These are phyloP conservation scores for Aramus guarauna DNA, from an alignment of 2,113 vertebrate species.

Conservation along the genomic window DNA sequence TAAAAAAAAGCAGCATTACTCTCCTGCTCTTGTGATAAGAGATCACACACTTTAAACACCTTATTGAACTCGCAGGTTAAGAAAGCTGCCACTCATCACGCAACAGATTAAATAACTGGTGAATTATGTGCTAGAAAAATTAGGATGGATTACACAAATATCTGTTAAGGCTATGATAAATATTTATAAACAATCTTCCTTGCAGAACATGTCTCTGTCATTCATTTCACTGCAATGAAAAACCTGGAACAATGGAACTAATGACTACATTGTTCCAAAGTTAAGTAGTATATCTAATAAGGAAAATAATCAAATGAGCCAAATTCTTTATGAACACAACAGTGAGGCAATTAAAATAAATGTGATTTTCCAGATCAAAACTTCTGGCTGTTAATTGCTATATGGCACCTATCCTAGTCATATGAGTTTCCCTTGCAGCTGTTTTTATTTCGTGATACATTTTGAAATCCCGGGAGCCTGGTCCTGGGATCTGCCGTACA, in stretches of 20 bases:
- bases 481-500: constrained; percentile 63
- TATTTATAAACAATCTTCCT: constrained; percentile 57
- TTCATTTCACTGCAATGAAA: constrained; percentile 40
- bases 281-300: constrained; percentile 67
- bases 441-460: constrained; percentile 74
- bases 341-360: constrained; percentile 77
- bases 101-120: constrained; percentile 29
- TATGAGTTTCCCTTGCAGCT: constrained; percentile 72
- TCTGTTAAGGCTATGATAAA: constrained; percentile 61
- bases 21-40: neutral
- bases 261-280: constrained; percentile 63
- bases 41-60: neutral
- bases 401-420: constrained; percentile 67
- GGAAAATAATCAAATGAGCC: constrained; percentile 42
- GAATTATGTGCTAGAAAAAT: constrained; percentile 32
- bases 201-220: constrained; percentile 31
- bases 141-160: constrained; percentile 60
- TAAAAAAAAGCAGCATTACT: neutral
- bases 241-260: constrained; percentile 57
- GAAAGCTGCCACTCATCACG: neutral
- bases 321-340: constrained; percentile 54
- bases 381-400: constrained; percentile 63
- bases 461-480: constrained; percentile 45
- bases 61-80: constrained; percentile 15
- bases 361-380: constrained; percentile 75